Evolutionary conservation across 2,113 vertebrate genomes (phyloP), one percentile per base, ranked within the genome.

Genomic region (Coptodon bakossiorum): DNA sequence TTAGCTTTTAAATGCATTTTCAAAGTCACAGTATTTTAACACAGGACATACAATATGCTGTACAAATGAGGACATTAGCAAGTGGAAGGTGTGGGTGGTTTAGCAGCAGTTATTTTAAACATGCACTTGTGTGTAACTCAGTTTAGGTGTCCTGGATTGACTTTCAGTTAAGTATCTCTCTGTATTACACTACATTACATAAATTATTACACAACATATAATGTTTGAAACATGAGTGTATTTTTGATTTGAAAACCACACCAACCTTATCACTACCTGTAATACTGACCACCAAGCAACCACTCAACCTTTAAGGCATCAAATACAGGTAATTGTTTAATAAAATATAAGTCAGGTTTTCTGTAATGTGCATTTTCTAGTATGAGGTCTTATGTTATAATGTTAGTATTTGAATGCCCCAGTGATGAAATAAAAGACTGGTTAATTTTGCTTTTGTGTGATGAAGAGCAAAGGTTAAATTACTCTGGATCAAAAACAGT

Each of bases 11-110:
- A 93, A 94, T 91, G 91, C 85, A 89, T 93, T 93, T 94, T 94
- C 92, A 94, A 94, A 93, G 92, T 94, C 92, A 94, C 87, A 80
- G 83, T 91, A 91, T 93, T 91, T 94, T 83, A 92, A 89, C 91
- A 86, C 87, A 43, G 90, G 87, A 89, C 83, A 66, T 83, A 82
- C 66, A 54, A 87, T 84, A 56, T 84, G 82, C 50, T 73, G 82
- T 52, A 87, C 54, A 86, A 87, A 94, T 86, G 84, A 92, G 86
- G 52, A 66, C 90, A 83, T 93, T 87, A 86, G 86, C 80, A 81
- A 81, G 84, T 80, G 78, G 73, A 79, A 52, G 84, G 54, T 85
- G 79, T 80, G 83, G 68, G 73, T 87, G 81, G 80, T 80, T 89
- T 71, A 81, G 66, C 59, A 24, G 73, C 82, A 79, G 63, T 83